Percentiles rank a stretch among this genome's conserved stretches.
phyloP scores from a whole-genome alignment of 2,113 vertebrate species.

The Micromys minutus region DNA sequence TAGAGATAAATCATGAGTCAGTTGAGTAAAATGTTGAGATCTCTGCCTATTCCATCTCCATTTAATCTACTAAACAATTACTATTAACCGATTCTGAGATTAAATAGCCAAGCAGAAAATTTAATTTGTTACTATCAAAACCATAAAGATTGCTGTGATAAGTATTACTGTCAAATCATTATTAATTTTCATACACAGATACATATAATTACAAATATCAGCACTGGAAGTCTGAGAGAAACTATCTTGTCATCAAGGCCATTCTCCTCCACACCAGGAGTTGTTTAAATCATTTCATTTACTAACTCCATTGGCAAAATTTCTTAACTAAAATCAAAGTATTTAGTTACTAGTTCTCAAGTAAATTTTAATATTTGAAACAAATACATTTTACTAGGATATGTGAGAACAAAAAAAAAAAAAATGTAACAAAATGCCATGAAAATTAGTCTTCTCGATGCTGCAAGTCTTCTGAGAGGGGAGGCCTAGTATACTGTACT shows the following conservation, averaged over 20 bases:
- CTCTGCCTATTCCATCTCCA: neutral
- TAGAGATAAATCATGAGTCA: neutral
- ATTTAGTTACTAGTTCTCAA: neutral
- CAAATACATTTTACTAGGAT: neutral
- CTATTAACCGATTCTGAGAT: neutral
- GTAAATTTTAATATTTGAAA: neutral
- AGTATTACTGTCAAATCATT: neutral
- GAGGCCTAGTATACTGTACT: neutral
- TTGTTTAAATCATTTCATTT: conserved; percentile 3
- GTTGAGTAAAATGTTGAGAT: neutral
- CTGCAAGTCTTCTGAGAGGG: neutral
- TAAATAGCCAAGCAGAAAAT: neutral
- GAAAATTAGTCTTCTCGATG: conserved; percentile 28
- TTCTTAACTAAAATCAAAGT: neutral
- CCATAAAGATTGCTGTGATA: neutral
- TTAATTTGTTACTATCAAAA: neutral
- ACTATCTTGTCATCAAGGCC: neutral
- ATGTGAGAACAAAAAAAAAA: neutral
- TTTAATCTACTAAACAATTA: neutral
- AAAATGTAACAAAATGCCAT: neutral
- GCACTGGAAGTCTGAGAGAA: neutral
- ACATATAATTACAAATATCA: neutral
- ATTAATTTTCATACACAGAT: neutral
- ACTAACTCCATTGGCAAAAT: neutral
- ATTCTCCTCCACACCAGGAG: neutral